Evolutionary conservation across 2,888 invertebrate species (phyloP), one percentile per base, ranked within the genome.

Genomic region (Erebia palarica): DNA sequence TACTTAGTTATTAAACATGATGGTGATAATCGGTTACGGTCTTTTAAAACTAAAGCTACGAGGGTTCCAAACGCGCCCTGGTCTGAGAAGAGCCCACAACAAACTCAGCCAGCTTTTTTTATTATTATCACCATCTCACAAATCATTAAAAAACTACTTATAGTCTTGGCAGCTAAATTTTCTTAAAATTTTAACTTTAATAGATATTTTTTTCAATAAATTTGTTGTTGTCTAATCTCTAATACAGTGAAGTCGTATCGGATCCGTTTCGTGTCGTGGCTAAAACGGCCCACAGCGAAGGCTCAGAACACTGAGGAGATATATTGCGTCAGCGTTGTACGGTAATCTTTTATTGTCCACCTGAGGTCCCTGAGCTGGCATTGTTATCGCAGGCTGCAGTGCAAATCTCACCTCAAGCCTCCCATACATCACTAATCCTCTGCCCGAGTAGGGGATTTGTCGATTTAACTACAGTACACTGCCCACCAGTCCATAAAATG

Each of bases 321-420:
- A 68, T 76, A 76, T 77, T 70, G 69, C 73, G 73, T 74, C 68
- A 77, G 69, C 73, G 67, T 69, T 66, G 71, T 73, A 70, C 70
- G 68, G 79, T 75, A 75, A 79, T 82, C 72, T 77, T 79, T 83
- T 79, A 78, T 77, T 79, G 82, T 81, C 80, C 79, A 80, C 75
- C 78, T 77, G 76, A 75, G 69, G 69, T 60, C 59, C 67, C 64
- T 55, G 18, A 27, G 13, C 58, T 11, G 63, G 66, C 72, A 75
- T 78, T 77, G 76, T 76, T 78, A 76, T 73, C 73, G 57, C 27
- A 16, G 67, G 36, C 57, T 58, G 44, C 18, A 68, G 36, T 16
- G 27, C 51, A 51, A 27, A 27, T 49, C 36, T 13, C 9, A 47
- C 51, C 21, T 49, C 27, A 60, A 36, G 58, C 59, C 51, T 59